Conservation (phyloP, 2,888 invertebrate species). For the Anodontia alba region DNA sequence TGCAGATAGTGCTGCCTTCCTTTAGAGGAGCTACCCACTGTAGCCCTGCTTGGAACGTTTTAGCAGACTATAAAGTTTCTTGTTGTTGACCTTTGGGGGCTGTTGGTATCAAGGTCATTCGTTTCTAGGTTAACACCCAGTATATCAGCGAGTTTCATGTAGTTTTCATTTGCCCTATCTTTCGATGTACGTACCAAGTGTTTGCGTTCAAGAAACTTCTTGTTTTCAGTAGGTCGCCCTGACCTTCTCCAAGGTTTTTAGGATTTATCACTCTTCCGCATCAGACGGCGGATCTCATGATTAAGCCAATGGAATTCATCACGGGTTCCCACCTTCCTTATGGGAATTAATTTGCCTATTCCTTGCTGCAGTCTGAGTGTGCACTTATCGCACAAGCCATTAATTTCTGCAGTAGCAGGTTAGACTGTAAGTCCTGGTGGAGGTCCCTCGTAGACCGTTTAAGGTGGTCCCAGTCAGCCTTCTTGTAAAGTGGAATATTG, state of each 20-base stretch:
- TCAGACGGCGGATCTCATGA: not conserved
- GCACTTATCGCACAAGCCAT: not conserved
- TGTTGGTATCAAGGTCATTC: not conserved
- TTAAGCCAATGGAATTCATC: not conserved
- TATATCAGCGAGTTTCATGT: not conserved
- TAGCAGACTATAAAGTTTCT: not conserved
- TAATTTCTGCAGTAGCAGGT: not conserved
- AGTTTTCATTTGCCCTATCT: not conserved
- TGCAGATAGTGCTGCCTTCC: no score
- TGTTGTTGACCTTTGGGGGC: not conserved
- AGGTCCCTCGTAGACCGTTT: not conserved
- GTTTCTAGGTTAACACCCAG: not conserved
- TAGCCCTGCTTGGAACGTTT: not conserved
- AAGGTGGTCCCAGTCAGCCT: conserved; percentile 1
- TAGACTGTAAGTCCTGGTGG: not conserved
- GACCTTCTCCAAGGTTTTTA: not conserved
- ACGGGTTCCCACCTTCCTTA: not conserved
- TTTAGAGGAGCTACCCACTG: no score
- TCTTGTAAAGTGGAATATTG: not conserved
- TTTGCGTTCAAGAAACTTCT: not conserved
- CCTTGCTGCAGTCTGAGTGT: not conserved
- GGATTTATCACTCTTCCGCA: not conserved
- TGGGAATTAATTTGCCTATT: not conserved
- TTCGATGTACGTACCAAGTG: not conserved
- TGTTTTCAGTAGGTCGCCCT: not conserved